Evolutionary conservation across 2,888 invertebrate species (phyloP).

Genomic region (Hypena proboscidalis): DNA sequence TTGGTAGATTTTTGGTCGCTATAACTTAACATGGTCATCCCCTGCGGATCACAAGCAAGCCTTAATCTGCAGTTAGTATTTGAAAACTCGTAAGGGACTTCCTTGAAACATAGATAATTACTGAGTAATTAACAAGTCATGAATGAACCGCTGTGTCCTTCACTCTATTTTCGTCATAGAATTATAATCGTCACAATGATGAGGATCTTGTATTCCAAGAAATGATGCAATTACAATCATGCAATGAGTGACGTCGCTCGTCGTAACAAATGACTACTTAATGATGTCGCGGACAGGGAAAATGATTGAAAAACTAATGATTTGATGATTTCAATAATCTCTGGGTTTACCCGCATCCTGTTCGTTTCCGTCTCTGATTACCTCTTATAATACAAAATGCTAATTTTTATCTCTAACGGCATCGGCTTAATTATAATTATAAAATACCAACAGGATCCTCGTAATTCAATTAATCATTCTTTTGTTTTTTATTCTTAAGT

Average conservation of each 20-base stretch:
- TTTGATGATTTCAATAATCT: conserved; percentile 46
- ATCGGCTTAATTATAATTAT: conserved; percentile 26
- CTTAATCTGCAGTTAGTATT: too few relatives aligned
- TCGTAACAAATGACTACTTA: conserved; percentile 42
- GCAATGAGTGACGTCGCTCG: conserved; percentile 60
- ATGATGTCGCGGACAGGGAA: conserved; percentile 37
- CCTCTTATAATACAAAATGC: conserved; percentile 10
- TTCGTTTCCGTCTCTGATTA: conserved; percentile 36
- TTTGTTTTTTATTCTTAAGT: conserved; percentile 19
- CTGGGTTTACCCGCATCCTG: conserved; percentile 67
- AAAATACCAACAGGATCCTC: conserved; percentile 29
- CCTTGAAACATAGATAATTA: too few relatives aligned
- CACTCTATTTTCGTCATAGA: conserved; percentile 16
- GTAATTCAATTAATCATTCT: conserved; percentile 31
- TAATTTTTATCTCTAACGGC: conserved; percentile 20
- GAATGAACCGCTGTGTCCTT: too few relatives aligned
- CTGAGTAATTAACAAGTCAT: too few relatives aligned
- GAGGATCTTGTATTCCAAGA: conserved; percentile 12
- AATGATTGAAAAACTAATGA: conserved; percentile 20
- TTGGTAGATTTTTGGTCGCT: too few relatives aligned
- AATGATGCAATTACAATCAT: conserved; percentile 37
- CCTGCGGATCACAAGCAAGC: too few relatives aligned
- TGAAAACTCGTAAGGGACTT: too few relatives aligned
- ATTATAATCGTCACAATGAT: conserved; percentile 5
- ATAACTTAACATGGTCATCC: too few relatives aligned